Evolutionary conservation across 2,113 vertebrate species (phyloP), one percentile per base, ranked within the genome.

Genomic region (Lepisosteus oculatus): DNA sequence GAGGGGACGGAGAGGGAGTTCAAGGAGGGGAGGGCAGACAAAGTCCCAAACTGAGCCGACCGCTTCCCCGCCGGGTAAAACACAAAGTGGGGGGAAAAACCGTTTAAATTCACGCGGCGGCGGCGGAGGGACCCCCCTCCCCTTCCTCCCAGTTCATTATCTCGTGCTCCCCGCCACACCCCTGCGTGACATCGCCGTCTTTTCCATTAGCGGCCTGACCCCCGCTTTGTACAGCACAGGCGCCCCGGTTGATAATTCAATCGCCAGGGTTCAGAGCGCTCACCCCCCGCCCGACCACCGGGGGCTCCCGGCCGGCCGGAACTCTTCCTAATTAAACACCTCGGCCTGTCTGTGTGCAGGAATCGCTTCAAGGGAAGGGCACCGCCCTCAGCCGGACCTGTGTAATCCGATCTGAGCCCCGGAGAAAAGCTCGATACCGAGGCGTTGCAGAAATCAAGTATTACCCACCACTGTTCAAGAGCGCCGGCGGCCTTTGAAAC

Each of bases 191-290:
- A 67, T 67, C 61, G 17, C 9, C 65, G 55, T 65, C 67, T 43
- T 69, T 70, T 73, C 45, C 41, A 66, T 76, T 57, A 70, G 55
- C 71, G 57, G 55, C 44, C 59, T 64, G 69, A 74, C 76, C 76
- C 47, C 68, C 65, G 15, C 45, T 29, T 61, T 71, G 47, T 55
- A 67, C 59, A 54, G 54, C 66, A 71, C 74, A 76, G 68, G 74
- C 61, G 69, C 72, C 55, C 80, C 73, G 55, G 75, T 75, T 81
- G 80, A 73, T 73, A 69, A 65, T 59, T 72, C 77, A 74, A 71
- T 79, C 69, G 44, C 67, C 44, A 57, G 71, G 75, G 69, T 79
- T 71, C n/a, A 73, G 56, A 54, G 54, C 15, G 59, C 70, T 74
- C 75, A 72, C 61, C 44, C 61, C 44, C 45, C 72, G 68, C 69